These are phyloP conservation scores for Caenorhabditis becei DNA, from an alignment of 2,888 invertebrate genomes.

Conservation along the genomic window DNA sequence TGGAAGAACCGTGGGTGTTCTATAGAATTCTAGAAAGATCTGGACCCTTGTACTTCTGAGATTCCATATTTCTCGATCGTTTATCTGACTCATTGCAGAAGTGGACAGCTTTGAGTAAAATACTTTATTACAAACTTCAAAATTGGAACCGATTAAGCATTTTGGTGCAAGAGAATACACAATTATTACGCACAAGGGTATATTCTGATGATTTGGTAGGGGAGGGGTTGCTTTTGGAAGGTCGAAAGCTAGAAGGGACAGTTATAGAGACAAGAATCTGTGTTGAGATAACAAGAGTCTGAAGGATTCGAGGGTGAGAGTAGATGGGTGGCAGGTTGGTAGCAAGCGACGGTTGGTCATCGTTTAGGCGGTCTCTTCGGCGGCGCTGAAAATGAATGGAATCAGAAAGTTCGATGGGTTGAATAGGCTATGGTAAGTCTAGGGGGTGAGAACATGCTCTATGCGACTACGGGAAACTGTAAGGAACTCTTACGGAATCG, in stretches of 20 bases:
- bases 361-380: constrained; percentile 56
- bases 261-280: constrained; percentile 6
- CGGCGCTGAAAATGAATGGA: constrained; percentile 46
- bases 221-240: constrained; percentile 4
- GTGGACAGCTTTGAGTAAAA: constrained; percentile 15
- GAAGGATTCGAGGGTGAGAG: constrained; percentile 14
- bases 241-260: constrained; percentile 38
- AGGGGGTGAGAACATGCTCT: constrained; percentile 10
- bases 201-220: constrained; percentile 7
- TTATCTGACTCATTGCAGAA: too few species aligned
- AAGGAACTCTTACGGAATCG: constrained; percentile 4
- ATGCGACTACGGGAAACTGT: not conserved
- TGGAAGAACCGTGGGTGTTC: not conserved
- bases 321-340: constrained; percentile 35
- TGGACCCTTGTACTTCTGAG: too few species aligned
- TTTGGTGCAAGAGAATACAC: not conserved
- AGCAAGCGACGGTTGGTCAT: constrained; percentile 14
- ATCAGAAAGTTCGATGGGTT: not conserved
- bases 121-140: constrained; percentile 33
- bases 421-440: constrained; percentile 7
- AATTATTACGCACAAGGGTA: constrained; percentile 19
- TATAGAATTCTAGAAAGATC: too few species aligned
- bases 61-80: too few species aligned
- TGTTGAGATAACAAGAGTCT: constrained; percentile 23
- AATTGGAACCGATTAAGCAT: constrained; percentile 20